Conservation (phyloP, 1,140 invertebrate species). For the Mactra quadrangularis region DNA sequence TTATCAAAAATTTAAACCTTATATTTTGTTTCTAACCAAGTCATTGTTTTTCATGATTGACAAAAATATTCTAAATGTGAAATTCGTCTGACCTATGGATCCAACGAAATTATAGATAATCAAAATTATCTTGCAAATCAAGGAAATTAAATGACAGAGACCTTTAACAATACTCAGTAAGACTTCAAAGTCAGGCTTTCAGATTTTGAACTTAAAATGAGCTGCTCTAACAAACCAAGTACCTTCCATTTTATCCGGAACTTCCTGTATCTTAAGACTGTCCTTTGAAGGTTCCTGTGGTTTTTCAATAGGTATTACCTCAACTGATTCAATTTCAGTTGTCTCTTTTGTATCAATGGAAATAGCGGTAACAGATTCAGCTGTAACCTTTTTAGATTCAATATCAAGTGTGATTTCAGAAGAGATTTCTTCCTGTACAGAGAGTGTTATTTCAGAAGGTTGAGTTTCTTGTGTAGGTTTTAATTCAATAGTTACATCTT, state of each 20-base stretch:
- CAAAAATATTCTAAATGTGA: too few relatives aligned
- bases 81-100: too few relatives aligned
- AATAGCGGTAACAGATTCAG: too few relatives aligned
- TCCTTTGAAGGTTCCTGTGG: conserved; percentile 50
- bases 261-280: conserved; percentile 40
- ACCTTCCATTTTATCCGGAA: conserved; percentile 26
- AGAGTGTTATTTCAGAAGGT: neutral
- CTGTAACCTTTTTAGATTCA: too few relatives aligned
- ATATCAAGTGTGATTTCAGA: too few relatives aligned
- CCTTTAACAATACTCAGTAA: too few relatives aligned
- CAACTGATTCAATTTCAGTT: neutral
- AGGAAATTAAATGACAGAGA: too few relatives aligned
- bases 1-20: too few relatives aligned
- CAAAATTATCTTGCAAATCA: too few relatives aligned
- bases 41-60: too few relatives aligned
- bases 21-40: too few relatives aligned
- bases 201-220: conserved; percentile 26
- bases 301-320: conserved; percentile 28
- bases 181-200: conserved; percentile 42
- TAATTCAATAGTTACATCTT: neutral
- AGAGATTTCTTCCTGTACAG: neutral
- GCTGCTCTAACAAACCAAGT: conserved; percentile 39
- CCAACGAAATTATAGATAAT: too few relatives aligned
- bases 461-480: conserved; percentile 8
- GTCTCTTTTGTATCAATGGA: neutral